These are phyloP conservation scores for Melanogrammus aeglefinus DNA, from an alignment of 2,797 vertebrate genomes.

Conservation along the genomic window DNA sequence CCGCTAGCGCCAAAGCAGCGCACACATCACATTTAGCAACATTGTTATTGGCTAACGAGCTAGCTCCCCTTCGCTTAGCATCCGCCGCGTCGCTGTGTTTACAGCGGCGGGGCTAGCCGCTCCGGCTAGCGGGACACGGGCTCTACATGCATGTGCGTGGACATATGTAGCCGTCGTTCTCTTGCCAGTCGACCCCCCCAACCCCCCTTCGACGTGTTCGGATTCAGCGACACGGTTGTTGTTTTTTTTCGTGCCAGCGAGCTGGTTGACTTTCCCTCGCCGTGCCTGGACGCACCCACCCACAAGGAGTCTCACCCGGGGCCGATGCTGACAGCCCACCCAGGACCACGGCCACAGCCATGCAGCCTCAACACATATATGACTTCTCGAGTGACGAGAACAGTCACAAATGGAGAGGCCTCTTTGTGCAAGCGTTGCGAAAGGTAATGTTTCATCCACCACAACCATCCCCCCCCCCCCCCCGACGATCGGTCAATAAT, in stretches of 20 bases:
- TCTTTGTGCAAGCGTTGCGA: constrained; percentile 89
- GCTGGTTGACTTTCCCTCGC: not conserved
- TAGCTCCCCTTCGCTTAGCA: constrained; percentile 12
- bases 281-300: constrained; percentile 73
- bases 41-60: constrained; percentile 68
- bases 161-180: constrained; percentile 31
- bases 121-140: constrained; percentile 55
- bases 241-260: constrained; percentile 11
- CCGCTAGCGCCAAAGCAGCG: constrained; percentile 29
- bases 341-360: constrained; percentile 77
- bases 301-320: constrained; percentile 65
- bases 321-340: constrained; percentile 83
- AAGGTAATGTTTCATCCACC: constrained; percentile 75
- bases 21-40: constrained; percentile 50
- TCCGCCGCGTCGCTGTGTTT: constrained; percentile 59
- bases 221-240: constrained; percentile 16
- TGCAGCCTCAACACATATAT: constrained; percentile 93
- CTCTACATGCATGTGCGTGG: constrained; percentile 56
- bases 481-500: not conserved
- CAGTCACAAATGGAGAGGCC: constrained; percentile 94
- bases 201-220: not conserved
- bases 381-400: constrained; percentile 96
- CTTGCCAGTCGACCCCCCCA: not conserved
- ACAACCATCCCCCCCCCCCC: not conserved
- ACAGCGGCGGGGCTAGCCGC: constrained; percentile 42